Conservation (phyloP, 2,888 invertebrate species). For the Boloria euphrosyne region DNA sequence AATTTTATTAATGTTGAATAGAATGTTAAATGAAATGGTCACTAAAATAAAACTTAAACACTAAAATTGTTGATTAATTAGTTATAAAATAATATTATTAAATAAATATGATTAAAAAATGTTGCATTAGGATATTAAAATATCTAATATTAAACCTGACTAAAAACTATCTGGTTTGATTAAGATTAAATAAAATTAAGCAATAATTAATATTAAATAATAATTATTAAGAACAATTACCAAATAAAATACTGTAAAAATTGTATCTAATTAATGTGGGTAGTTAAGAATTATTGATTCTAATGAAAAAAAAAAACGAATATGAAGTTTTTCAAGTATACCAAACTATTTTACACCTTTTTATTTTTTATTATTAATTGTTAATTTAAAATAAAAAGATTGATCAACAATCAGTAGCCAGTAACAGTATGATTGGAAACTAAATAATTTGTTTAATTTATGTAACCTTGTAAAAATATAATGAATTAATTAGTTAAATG, state of each 20-base stretch:
- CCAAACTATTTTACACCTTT: too few relatives aligned
- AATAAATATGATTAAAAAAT: slow-evolving; percentile 10
- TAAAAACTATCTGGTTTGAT: slow-evolving; percentile 3
- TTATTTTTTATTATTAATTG: too few relatives aligned
- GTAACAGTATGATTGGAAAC: too few relatives aligned
- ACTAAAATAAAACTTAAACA: slow-evolving; percentile 11
- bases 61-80: slow-evolving; percentile 5
- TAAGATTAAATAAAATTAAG: slow-evolving; percentile 8
- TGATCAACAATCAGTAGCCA: too few relatives aligned
- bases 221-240: slow-evolving; percentile 21
- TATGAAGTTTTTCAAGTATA: background rate
- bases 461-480: too few relatives aligned
- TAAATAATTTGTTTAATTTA: too few relatives aligned
- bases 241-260: slow-evolving; percentile 29
- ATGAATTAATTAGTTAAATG: too few relatives aligned
- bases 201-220: slow-evolving; percentile 18
- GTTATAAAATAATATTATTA: slow-evolving; percentile 6
- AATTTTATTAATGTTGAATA: slow-evolving; percentile 7
- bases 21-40: background rate
- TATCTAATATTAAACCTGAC: background rate
- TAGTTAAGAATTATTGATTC: slow-evolving; percentile 2
- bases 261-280: slow-evolving; percentile 11
- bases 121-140: background rate
- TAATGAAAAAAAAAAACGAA: slow-evolving; percentile 9
- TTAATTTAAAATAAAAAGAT: too few relatives aligned